Evolutionary conservation across 2,113 vertebrate genomes (phyloP), one percentile per base, ranked within the genome.

Genomic region (Cercopithecus mona): DNA sequence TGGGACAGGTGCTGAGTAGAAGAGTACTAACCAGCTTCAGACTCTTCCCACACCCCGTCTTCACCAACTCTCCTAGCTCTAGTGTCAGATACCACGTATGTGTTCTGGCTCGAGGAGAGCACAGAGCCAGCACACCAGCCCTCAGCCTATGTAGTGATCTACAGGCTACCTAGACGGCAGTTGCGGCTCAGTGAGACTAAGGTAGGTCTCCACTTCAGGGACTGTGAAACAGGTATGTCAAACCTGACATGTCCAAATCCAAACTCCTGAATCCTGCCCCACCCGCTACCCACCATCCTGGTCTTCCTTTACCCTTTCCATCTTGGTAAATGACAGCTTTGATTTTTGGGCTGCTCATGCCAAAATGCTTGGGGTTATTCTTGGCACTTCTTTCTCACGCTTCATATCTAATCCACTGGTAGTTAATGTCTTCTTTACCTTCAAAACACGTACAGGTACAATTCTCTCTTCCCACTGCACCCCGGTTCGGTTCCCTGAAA

Each of bases 311-410:
- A 90, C 75, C 85, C 48, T 88, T 79, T 30, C 22, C 55, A 64
- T 88, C 75, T 93, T 81, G 57, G 25, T 90, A 73, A 94, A 87
- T 75, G 35, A 11, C 27, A 80, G 9, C 84, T 94, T 96, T 86
- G 88, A 84, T 59, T 96, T 95, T 91, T 20, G 25, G 48, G 64
- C 90, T 68, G 50, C 22, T 92, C 18, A 6, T 73, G 40, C 90
- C 43, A 94, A n/a, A 92, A 93, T 95, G 12, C 64, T 94, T 84
- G 66, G 75, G 30, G 45, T 92, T 94, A 78, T 93, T 88, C 61
- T 95, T 92, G 59, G 3, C 38, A 84, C 14, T 64, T 73, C 87
- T 83, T 81, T 91, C 43, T 92, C 27, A 93, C 3, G 88, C 23
- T 38, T 88, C 32, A 16, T 78, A 45, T 68, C 43, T 82, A 92